Evolutionary conservation across 2,113 vertebrate species (phyloP).

Genomic region (Axis porcinus): DNA sequence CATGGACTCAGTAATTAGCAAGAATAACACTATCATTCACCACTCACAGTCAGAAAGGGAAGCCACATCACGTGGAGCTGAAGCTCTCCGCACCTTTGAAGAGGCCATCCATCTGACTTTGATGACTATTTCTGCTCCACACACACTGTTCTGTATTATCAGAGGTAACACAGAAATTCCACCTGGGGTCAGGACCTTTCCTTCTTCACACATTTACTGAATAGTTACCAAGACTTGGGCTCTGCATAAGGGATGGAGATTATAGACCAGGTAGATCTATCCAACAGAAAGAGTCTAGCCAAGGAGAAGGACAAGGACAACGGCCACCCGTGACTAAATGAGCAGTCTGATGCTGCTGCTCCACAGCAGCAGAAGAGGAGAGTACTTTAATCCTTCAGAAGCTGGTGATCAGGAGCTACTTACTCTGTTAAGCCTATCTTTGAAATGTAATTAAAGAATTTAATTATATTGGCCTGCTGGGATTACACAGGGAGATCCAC

Average conservation of each 20-base stretch:
- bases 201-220: conserved; percentile 3
- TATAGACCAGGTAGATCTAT: neutral
- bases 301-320: conserved; percentile 1
- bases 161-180: neutral
- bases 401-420: neutral
- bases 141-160: neutral
- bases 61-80: neutral
- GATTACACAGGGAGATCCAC: neutral
- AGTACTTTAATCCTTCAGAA: conserved; percentile 2
- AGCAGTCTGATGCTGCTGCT: neutral
- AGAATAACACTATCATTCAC: neutral
- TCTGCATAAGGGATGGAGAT: neutral
- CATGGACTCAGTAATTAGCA: neutral
- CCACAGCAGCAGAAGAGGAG: neutral
- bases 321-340: neutral
- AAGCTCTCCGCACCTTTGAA: neutral
- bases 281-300: neutral
- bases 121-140: neutral
- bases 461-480: neutral
- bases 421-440: neutral
- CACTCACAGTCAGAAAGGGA: neutral
- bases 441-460: conserved; percentile 44
- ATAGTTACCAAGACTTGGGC: neutral
- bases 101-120: neutral
- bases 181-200: neutral